Evolutionary conservation across 2,888 invertebrate species (phyloP), one percentile per base, ranked within the genome.

Genomic region (Ophion slaviceki): DNA sequence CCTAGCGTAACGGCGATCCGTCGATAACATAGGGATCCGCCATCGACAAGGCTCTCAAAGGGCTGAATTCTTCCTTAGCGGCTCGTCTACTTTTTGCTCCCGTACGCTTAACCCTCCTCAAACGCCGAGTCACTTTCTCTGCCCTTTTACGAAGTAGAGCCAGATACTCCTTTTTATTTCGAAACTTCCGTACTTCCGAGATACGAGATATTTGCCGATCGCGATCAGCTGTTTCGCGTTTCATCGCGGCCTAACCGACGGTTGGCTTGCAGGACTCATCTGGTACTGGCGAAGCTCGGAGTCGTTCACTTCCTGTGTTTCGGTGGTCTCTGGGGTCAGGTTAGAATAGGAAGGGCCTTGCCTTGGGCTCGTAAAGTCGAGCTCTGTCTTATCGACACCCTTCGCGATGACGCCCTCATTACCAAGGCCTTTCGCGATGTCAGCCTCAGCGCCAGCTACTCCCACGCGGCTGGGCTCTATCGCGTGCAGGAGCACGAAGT

Each of bases 291-390:
- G 17, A 92, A 94, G 61, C 91, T 95, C 61, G 92, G 94, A 2
- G 91, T 95, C 61, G 94, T 95, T n/a, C 95, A 95, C 91, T 95
- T 95, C 88, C 92, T 95, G 20, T 96, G 95, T 89, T 95, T 95
- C 87, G 95, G 95, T 45, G 94, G 95, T 11, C 93, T 96, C 3
- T 96, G 95, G 95, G 95, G 95, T 74, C 95, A 95, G 87, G 93
- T 95, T 62, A 93, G 95, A 84, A 91, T 94, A 62, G 94, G 94
- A 7, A 92, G 94, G 24, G 94, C 95, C n/a, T 91, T 95, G 10
- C 95, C 95, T 0, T 95, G 95, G 95, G 95, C 95, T 84, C 92
- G 94, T 66, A 94, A 94, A 89, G 92, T 95, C 10, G 95, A 95
- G 85, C 89, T 95, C 14, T 95, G 95, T 89, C 89, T 95, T 7